These are phyloP conservation scores for Cottus gobio DNA, from an alignment of 2,113 vertebrate genomes.

Conservation along the genomic window DNA sequence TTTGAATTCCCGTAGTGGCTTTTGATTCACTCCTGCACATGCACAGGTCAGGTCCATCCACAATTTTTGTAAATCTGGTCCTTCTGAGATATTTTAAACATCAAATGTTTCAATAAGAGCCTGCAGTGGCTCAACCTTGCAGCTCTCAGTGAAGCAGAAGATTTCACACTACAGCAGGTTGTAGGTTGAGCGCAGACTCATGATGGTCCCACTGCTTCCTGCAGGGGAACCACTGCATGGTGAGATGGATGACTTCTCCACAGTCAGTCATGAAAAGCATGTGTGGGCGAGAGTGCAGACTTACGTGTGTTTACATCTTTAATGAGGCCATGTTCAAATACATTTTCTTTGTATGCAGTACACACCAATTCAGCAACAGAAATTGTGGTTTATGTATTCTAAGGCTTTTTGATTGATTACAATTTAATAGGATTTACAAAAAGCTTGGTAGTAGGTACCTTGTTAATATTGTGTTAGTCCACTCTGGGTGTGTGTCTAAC, in stretches of 20 bases:
- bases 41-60: not conserved
- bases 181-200: conserved; percentile 62
- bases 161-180: conserved; percentile 62
- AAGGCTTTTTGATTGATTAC: conserved; percentile 13
- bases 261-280: conserved; percentile 40
- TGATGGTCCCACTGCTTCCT: conserved; percentile 49
- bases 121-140: conserved; percentile 11
- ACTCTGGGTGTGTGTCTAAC: conserved; percentile 43
- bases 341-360: not conserved
- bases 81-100: conserved; percentile 7
- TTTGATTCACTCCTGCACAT: conserved; percentile 27
- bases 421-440: not conserved
- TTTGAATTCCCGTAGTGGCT: conserved; percentile 20
- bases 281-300: conserved; percentile 29
- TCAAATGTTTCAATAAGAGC: not conserved
- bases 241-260: conserved; percentile 48
- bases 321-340: conserved; percentile 15
- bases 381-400: not conserved
- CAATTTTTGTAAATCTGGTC: not conserved
- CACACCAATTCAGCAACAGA: not conserved
- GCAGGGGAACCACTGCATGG: conserved; percentile 31
- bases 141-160: conserved; percentile 19
- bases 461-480: conserved; percentile 47
- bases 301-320: conserved; percentile 7
- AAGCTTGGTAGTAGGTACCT: conserved; percentile 12